Percentiles rank a stretch among this genome's conserved stretches.
These are phyloP conservation scores for Aviceda subcristata DNA, from an alignment of 2,113 vertebrate species.

Conservation along the genomic window DNA sequence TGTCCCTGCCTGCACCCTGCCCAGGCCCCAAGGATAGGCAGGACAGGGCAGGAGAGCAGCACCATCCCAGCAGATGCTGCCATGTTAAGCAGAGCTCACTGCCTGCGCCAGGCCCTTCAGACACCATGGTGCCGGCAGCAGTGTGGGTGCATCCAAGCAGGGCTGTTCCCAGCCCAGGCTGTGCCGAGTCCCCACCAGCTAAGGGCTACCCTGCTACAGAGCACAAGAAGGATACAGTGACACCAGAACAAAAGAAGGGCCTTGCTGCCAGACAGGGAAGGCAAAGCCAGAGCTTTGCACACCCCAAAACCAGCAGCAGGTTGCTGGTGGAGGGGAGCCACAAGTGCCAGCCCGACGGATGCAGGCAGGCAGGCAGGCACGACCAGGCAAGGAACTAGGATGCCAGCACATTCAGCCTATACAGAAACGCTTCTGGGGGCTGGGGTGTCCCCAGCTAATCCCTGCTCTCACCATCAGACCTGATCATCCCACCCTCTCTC, in stretches of 20 bases:
- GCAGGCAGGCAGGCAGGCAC: not conserved
- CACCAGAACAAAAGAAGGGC: not conserved
- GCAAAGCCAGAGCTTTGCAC: not conserved
- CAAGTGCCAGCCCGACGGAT: rapidly evolving
- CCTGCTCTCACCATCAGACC: not conserved
- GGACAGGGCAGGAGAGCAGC: not conserved
- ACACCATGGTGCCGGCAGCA: rapidly evolving
- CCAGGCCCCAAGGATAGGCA: not conserved
- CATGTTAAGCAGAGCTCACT: too few species aligned
- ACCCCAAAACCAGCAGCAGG: not conserved
- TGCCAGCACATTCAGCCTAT: rapidly evolving
- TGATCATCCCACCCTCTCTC: not conserved
- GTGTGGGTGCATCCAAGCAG: rapidly evolving
- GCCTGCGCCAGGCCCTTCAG: not conserved
- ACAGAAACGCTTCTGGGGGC: not conserved
- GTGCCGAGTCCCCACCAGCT: rapidly evolving
- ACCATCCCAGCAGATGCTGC: not conserved
- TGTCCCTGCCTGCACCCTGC: not conserved
- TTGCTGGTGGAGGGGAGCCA: not conserved
- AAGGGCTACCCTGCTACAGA: not conserved
- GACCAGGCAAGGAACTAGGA: not conserved
- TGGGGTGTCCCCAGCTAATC: not conserved
- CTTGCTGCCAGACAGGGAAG: not conserved
- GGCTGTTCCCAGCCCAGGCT: not conserved
- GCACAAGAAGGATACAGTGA: not conserved